Evolutionary conservation across 2,888 invertebrate species (phyloP), one percentile per base, ranked within the genome.

Genomic region (Lamproptera curius): DNA sequence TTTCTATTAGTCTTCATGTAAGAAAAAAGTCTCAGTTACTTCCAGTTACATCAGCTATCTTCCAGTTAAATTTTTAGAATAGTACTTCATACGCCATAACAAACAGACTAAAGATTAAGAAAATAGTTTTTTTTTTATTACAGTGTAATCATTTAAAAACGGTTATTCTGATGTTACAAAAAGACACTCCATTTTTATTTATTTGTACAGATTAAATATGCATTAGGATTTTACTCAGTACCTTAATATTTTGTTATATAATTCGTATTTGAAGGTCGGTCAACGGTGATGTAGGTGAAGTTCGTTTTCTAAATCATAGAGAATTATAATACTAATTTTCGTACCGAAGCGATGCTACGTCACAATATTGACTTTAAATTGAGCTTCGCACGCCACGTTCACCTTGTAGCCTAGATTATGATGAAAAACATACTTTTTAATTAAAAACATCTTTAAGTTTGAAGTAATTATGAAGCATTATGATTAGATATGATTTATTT

Each of bases 371-470:
- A 65, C 59, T 61, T 61, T 57, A 69, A 73, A 70, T 66, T 59
- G 59, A 65, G 57, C 59, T 65, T 59, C 57, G 56, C 82, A 81
- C 76, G 81, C 74, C 51, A 80, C 55, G 55, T 62, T 71, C 72
- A 59, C 79, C 79, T 76, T 77, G 76, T 61, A 66, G 60, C 54
- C 46, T n/a, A n/a, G n/a, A n/a, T n/a, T n/a, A n/a, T n/a, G n/a
- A n/a, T n/a, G n/a, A n/a, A n/a, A n/a, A n/a, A n/a, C n/a, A n/a
- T n/a, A n/a, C n/a, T n/a, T n/a, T n/a, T n/a, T n/a, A n/a, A n/a
- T n/a, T n/a, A n/a, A n/a, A n/a, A n/a, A n/a, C n/a, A n/a, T n/a
- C n/a, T n/a, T n/a, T n/a, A n/a, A n/a, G n/a, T n/a, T n/a, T n/a
- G n/a, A n/a, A n/a, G n/a, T n/a, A n/a, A n/a, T n/a, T n/a, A n/a